Conservation (phyloP, 2,113 vertebrate genomes). For the Chionis minor region DNA sequence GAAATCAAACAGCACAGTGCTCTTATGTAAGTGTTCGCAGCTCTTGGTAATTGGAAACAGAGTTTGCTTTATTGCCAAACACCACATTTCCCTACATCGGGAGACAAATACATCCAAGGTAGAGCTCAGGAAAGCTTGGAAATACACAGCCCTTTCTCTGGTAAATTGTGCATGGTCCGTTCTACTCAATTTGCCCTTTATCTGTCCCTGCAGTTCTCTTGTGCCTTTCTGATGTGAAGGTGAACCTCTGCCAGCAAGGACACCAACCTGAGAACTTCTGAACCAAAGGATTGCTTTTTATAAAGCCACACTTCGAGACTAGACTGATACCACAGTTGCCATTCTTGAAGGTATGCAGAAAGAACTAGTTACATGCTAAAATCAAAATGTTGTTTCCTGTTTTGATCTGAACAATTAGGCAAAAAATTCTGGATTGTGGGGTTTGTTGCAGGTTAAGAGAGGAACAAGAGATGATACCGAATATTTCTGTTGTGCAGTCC, state of each 20-base stretch:
- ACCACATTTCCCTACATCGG: not conserved
- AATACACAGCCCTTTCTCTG: not conserved
- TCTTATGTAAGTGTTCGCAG: not conserved
- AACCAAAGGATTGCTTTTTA: not conserved
- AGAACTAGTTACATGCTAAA: not conserved
- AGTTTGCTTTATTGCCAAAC: not conserved
- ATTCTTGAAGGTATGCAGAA: not conserved
- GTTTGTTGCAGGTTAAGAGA: not conserved
- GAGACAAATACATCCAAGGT: not conserved
- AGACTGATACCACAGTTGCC: not conserved
- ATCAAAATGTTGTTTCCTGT: not conserved
- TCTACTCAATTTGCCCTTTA: not conserved
- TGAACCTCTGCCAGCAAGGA: not conserved
- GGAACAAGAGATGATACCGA: not conserved
- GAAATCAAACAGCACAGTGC: not conserved
- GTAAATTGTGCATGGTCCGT: not conserved
- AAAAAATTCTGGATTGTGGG: not conserved
- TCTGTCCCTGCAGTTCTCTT: not conserved
- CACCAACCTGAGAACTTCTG: not conserved
- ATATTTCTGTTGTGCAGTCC: not conserved
- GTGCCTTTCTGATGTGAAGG: not conserved
- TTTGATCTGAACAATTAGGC: not conserved
- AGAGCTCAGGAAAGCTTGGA: not conserved
- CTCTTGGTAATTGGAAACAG: not conserved
- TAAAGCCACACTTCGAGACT: not conserved